phyloP scores from a whole-genome alignment of 2,113 vertebrate genomes.

The Oophaga pumilio region DNA sequence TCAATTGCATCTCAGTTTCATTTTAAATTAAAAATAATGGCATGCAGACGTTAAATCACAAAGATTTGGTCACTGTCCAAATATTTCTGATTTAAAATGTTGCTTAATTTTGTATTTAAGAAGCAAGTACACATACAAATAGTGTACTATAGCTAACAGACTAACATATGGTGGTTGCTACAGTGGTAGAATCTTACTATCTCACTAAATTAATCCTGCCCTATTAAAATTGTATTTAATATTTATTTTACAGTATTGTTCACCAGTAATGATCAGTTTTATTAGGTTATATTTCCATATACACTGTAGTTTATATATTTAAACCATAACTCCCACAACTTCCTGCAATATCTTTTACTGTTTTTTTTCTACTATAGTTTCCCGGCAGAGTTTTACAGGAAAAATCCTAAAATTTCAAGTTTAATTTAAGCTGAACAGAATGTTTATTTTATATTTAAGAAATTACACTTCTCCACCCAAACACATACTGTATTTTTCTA shows the following conservation, averaged over 20 bases:
- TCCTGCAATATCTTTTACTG: neutral
- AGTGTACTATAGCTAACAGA: no score
- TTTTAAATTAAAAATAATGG: no score
- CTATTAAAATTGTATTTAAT: neutral
- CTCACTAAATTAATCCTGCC: no score
- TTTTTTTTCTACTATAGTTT: constrained; percentile 6
- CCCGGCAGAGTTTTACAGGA: neutral
- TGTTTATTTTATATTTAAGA: constrained; percentile 45
- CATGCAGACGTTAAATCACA: no score
- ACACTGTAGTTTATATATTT: neutral
- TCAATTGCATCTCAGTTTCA: no score
- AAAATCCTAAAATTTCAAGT: constrained; percentile 1
- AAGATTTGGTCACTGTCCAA: no score
- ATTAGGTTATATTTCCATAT: neutral
- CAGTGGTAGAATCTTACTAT: no score
- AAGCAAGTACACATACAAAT: no score
- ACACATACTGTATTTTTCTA: constrained; percentile 12
- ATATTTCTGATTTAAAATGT: no score
- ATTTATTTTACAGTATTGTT: no score
- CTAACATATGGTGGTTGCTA: no score
- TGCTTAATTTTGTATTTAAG: no score
- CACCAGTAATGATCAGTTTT: neutral
- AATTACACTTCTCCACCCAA: constrained; percentile 13
- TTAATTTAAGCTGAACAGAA: constrained; percentile 1
- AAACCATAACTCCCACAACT: neutral